Evolutionary conservation across 2,888 invertebrate genomes (phyloP), one percentile per base, ranked within the genome.

Genomic region (Platynereis dumerilii): DNA sequence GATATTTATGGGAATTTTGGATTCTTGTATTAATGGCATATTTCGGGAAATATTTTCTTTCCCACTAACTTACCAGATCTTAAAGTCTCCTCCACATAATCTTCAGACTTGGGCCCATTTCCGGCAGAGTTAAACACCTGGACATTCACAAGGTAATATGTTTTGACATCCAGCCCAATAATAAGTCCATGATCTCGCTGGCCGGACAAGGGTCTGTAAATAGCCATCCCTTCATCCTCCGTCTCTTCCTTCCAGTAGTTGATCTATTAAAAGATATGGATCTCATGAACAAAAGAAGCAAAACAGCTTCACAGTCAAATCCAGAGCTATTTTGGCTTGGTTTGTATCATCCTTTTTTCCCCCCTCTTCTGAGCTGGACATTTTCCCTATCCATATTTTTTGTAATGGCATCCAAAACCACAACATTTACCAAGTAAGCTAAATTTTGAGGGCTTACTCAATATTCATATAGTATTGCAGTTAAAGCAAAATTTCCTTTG

Each of bases 121-220:
- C 97, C 97, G 2, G 96, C 97, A 0, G 92, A 90, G 86, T 97
- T 97, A 79, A 93, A 96, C 0, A 94, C 73, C 60, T 96, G 96
- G 1, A 93, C 92, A 87, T 94, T 78, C 0, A 97, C 94, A 77
- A 88, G 91, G 85, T 98, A 98, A 80, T 94, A 92, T 0, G 92
- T 94, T 82, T 96, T 92, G 0, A 96, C 94, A 76, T 92, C 90
- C 58, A 98, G 86, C 73, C 96, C 97, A 15, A 97, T 95, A 78
- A 98, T 92, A 1, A 95, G 86, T 0, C 96, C 93, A 90, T 92
- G 91, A 61, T 92, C 90, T 60, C 90, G 88, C 1, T 91, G 92
- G 1, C 72, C 72, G 7, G 28, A 15, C 5, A 74, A 57, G 10
- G 65, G 48, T 15, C 58, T 60, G 64, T 72, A 73, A 29, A 69